A percentile compares a stretch with the other conserved stretches of the same genome.
phyloP scores from a whole-genome alignment of 2,797 vertebrate genomes.

The Synanceia verrucosa region DNA sequence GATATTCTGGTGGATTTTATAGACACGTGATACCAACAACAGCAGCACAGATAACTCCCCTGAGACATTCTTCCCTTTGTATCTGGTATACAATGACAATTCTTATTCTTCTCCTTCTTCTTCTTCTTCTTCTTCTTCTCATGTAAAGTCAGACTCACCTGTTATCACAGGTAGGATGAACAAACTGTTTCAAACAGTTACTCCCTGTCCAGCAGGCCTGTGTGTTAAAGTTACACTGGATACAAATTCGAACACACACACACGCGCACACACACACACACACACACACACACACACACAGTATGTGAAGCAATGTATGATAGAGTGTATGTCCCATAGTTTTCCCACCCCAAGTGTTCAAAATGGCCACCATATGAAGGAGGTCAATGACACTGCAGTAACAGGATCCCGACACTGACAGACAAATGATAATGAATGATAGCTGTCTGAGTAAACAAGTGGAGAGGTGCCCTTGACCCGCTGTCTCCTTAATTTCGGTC shows the following conservation, averaged over 20 bases:
- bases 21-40: slow-evolving; percentile 29
- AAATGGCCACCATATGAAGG: slow-evolving; percentile 36
- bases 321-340: neutral
- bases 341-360: slow-evolving; percentile 34
- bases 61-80: too few species aligned
- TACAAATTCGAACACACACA: neutral
- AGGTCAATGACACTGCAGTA: slow-evolving; percentile 71
- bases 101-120: too few species aligned
- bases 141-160: neutral
- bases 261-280: neutral
- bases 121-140: too few species aligned
- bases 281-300: neutral
- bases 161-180: neutral
- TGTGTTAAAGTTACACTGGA: neutral
- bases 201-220: neutral
- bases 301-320: neutral
- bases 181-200: slow-evolving; percentile 19
- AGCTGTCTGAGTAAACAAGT: slow-evolving; percentile 80
- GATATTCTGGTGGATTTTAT: too few species aligned
- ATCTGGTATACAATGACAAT: too few species aligned
- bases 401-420: slow-evolving; percentile 77
- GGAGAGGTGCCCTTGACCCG: slow-evolving; percentile 80
- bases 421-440: slow-evolving; percentile 85
- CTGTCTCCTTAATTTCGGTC: slow-evolving; percentile 74
- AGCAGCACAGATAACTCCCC: slow-evolving; percentile 5